These are phyloP conservation scores for Tetramorium parvispinum DNA, from an alignment of 1,140 invertebrate genomes.

Conservation along the genomic window DNA sequence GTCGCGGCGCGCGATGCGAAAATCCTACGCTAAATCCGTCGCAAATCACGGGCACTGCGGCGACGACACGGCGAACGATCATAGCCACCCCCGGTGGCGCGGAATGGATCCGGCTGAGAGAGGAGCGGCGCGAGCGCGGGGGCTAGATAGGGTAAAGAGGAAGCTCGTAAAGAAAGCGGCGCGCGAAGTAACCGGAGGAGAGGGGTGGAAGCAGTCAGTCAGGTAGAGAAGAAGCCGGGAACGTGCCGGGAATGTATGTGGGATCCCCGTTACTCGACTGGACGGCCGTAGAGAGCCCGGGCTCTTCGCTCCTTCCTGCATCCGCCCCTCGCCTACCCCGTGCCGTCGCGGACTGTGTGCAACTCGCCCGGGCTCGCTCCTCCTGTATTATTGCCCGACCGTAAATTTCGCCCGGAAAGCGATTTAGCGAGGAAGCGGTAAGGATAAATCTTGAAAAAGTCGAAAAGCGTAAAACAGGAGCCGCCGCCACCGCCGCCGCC, in stretches of 20 bases:
- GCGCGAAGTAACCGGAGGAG: conserved; percentile 16
- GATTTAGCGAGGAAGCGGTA: conserved; percentile 85
- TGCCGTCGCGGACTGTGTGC: conserved; percentile 28
- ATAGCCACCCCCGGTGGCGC: conserved; percentile 6
- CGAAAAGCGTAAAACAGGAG: conserved; percentile 85
- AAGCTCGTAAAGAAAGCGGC: conserved; percentile 65
- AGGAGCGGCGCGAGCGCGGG: not conserved
- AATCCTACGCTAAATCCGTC: not conserved
- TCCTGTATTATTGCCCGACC: conserved; percentile 81
- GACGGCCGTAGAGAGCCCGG: conserved; percentile 69
- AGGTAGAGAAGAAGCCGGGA: conserved; percentile 77
- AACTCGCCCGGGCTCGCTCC: conserved; percentile 44
- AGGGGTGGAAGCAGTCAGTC: conserved; percentile 69
- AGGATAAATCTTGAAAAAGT: conserved; percentile 85
- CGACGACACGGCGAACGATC: conserved; percentile 32
- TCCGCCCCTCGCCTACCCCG: not conserved
- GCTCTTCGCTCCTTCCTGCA: conserved; percentile 61
- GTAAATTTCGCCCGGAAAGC: conserved; percentile 85
- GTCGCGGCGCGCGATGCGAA: not conserved
- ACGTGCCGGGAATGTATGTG: conserved; percentile 82
- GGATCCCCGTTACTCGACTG: conserved; percentile 73
- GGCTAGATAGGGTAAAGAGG: conserved; percentile 48
- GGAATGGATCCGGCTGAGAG: conserved; percentile 37
- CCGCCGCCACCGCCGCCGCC: conserved; percentile 25
- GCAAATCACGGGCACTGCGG: conserved; percentile 19